Evolutionary conservation across 2,797 vertebrate species (phyloP).

Genomic region (Gadopsis bispinosus): DNA sequence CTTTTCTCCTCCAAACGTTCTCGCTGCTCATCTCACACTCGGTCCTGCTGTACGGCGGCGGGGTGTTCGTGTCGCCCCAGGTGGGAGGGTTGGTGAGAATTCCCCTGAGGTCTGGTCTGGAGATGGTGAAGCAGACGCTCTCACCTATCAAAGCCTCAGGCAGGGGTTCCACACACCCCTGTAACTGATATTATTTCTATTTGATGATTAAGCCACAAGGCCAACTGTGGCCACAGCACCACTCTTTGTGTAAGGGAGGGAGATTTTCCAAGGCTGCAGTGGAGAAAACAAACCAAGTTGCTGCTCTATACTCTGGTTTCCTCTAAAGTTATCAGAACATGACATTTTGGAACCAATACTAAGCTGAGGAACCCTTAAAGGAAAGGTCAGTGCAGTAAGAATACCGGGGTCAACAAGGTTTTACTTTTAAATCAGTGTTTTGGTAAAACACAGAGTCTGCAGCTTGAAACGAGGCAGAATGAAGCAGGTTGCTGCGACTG

Average conservation of each 20-base stretch:
- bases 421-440: too few relatives aligned
- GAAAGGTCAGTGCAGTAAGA: not conserved
- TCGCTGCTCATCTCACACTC: conserved; percentile 48
- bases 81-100: conserved; percentile 74
- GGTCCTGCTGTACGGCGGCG: conserved; percentile 20
- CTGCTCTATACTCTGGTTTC: not conserved
- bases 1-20: conserved; percentile 56
- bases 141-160: conserved; percentile 85
- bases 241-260: not conserved
- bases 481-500: not conserved
- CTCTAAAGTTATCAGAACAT: not conserved
- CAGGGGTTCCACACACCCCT: conserved; percentile 75
- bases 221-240: conserved; percentile 52
- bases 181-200: conserved; percentile 84
- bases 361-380: not conserved
- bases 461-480: not conserved
- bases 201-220: conserved; percentile 68
- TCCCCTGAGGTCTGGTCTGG: conserved; percentile 71
- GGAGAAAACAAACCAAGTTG: conserved; percentile 16
- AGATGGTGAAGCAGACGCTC: conserved; percentile 77
- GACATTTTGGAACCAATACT: not conserved
- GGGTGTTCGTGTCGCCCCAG: conserved; percentile 47
- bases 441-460: too few relatives aligned
- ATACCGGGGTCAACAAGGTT: too few relatives aligned
- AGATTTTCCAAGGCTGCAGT: conserved; percentile 21